phyloP scores from a whole-genome alignment of 1,140 invertebrate genomes.

The Lucilia sericata region DNA sequence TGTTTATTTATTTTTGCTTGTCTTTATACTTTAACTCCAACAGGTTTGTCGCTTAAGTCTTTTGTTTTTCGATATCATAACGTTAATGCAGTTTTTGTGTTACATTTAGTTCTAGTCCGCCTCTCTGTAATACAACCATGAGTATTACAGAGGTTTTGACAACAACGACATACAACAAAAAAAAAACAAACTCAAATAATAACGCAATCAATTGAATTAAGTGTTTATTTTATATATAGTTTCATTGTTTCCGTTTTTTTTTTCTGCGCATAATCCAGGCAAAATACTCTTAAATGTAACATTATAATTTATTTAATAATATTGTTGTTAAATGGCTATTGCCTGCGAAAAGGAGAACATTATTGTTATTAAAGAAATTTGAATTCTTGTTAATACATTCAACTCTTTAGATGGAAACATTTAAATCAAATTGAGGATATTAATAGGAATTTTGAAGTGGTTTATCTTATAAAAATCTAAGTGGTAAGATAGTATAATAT shows the following conservation, averaged over 20 bases:
- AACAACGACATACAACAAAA: not conserved
- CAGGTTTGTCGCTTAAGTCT: slow-evolving; percentile 46
- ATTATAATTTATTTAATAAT: slow-evolving; percentile 30
- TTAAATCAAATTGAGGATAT: not conserved
- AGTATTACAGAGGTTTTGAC: not conserved
- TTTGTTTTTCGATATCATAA: slow-evolving; percentile 38
- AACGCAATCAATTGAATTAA: slow-evolving; percentile 34
- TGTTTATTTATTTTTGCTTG: not conserved
- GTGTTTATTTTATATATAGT: slow-evolving; percentile 37
- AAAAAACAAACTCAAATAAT: not conserved
- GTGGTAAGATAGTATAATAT: no score
- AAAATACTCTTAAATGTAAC: not conserved
- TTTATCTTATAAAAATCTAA: no score
- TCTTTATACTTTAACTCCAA: not conserved
- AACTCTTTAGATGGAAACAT: not conserved
- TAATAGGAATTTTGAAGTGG: no score
- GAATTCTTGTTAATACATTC: not conserved
- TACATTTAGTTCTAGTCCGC: not conserved
- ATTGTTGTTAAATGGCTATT: not conserved
- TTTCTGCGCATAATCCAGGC: not conserved
- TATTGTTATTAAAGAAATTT: not conserved
- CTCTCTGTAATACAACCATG: not conserved
- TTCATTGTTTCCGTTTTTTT: not conserved
- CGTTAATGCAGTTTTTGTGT: slow-evolving; percentile 12
- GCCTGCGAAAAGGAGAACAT: not conserved